Evolutionary conservation across 1,140 invertebrate species (phyloP).

Genomic region (Trigoniulus corallinus): DNA sequence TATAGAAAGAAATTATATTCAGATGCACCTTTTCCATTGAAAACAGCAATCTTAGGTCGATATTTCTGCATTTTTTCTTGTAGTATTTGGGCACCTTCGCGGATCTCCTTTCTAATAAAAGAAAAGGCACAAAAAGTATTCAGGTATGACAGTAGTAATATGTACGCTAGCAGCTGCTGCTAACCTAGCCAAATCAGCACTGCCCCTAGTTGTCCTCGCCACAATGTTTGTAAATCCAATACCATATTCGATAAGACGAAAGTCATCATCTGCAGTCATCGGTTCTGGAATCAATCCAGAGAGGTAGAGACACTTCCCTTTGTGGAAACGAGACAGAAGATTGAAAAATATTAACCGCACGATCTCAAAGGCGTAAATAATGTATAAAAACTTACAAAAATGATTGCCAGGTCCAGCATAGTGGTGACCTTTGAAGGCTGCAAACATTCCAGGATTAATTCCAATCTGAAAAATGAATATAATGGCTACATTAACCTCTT

Average conservation of each 20-base stretch:
- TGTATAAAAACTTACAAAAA: slow-evolving; percentile 55
- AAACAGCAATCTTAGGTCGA: slow-evolving; percentile 91
- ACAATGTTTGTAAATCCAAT: slow-evolving; percentile 99
- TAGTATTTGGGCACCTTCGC: slow-evolving; percentile 81
- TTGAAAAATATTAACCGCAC: background rate
- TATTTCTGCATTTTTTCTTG: slow-evolving; percentile 81
- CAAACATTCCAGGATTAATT: slow-evolving; percentile 91
- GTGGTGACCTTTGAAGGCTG: slow-evolving; percentile 93
- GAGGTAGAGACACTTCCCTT: slow-evolving; percentile 90
- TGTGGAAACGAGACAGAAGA: slow-evolving; percentile 18
- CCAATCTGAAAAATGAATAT: slow-evolving; percentile 58
- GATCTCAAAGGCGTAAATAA: background rate
- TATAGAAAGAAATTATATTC: too few species aligned
- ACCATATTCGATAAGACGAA: slow-evolving; percentile 75
- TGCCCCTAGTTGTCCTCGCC: slow-evolving; percentile 80
- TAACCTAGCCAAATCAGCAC: slow-evolving; percentile 66
- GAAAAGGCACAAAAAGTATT: background rate
- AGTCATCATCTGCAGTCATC: slow-evolving; percentile 90
- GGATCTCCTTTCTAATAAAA: slow-evolving; percentile 71
- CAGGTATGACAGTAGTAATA: background rate
- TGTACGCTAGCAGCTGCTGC: background rate
- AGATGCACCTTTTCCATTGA: slow-evolving; percentile 74
- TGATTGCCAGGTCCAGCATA: slow-evolving; percentile 97
- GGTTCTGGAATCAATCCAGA: slow-evolving; percentile 86
- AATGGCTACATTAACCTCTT: background rate